Evolutionary conservation across 92 coral and sea anemone species (phyloP).

Genomic region (Meandrina meandrites): DNA sequence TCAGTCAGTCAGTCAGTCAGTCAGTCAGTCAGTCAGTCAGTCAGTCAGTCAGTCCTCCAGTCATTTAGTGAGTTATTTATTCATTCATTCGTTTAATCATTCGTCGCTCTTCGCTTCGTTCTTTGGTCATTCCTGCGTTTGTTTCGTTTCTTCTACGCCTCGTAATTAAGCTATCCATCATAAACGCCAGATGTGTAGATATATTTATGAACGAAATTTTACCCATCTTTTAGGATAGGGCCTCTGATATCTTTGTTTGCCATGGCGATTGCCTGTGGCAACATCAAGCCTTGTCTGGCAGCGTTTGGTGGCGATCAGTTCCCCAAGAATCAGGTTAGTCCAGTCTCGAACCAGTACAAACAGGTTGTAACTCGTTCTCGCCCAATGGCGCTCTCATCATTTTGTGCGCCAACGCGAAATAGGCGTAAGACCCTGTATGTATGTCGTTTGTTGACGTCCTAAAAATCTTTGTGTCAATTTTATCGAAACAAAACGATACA

Average conservation of each 20-base stretch:
- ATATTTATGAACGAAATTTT: not conserved
- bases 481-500: too few relatives aligned
- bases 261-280: constrained; percentile 90
- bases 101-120: too few relatives aligned
- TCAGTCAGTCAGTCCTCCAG: not conserved
- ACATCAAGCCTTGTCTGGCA: constrained; percentile 90
- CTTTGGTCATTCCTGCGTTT: too few relatives aligned
- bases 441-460: too few relatives aligned
- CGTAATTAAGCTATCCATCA: too few relatives aligned
- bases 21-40: not conserved
- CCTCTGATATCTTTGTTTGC: constrained; percentile 76
- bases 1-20: not conserved
- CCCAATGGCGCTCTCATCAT: not conserved
- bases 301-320: constrained; percentile 95
- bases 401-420: not conserved
- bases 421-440: too few relatives aligned
- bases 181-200: too few relatives aligned
- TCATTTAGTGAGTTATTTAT: not conserved
- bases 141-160: too few relatives aligned
- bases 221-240: constrained; percentile 49
- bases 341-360: too few relatives aligned
- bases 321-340: constrained; percentile 64
- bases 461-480: too few relatives aligned
- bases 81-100: not conserved
- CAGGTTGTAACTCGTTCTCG: not conserved